Base-by-base conservation (phyloP, 1,140 invertebrate genomes). In the Bradysia coprophila region DNA sequence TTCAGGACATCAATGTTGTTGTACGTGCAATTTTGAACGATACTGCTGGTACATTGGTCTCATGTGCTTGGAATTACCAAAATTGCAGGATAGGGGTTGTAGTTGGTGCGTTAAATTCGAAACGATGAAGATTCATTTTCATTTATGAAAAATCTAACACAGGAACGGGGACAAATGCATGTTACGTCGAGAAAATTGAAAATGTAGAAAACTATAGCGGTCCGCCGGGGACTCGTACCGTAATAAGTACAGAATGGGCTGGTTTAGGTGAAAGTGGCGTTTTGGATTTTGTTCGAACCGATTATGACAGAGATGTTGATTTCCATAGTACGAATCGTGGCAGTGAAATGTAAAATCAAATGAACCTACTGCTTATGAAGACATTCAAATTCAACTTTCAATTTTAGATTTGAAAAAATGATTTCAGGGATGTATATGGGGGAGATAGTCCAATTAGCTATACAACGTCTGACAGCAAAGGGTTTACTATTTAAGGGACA, bases 31-130 rank as follows among this genome's bases (percentile, higher is more conserved):
- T 98, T 46, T 72, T 99, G 48, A 99, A 99, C 64, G 95, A 99
- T 61, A 98, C 95, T 19, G 97, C 94, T 24, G 96, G 95, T 41
- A 96, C 93, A 21, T 69, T 98, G 38, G 98, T 98, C 92, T 96
- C 94, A 22, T 98, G 93, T 67, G 94, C 94, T 50, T 96, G 93
- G 79, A 90, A 92, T 68, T 94, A 97, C 59, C 81, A 77, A 56
- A 79, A 86, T 56, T 94, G 89, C 68, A 75, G 81, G 59, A 77
- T 96, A 62, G 91, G 92, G 53, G 71, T 96, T 37, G 95, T 96
- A 57, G 76, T 93, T 47, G 89, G 89, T 85, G 68, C 51, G 71
- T 72, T 54, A 9, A 9, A 36, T 31, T 9, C n/a, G 28, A 31
- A 31, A 50, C 28, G 90, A n/a, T n/a, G n/a, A n/a, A n/a, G n/a